Base-by-base conservation (phyloP, 2,888 invertebrate genomes). In the Drosophila prolongata region DNA sequence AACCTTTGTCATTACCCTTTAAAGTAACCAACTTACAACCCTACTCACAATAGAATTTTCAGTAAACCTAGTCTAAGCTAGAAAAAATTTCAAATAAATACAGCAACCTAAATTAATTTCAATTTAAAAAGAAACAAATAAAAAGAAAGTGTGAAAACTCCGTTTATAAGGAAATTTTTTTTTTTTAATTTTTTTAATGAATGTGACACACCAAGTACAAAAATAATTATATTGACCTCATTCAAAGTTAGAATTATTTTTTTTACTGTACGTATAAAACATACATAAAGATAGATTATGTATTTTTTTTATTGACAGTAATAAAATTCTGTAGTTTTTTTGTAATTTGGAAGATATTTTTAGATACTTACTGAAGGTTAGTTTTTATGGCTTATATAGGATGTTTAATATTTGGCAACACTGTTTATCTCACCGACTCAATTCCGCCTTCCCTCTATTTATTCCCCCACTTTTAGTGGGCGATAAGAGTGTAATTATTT, bases 401-500 rank as follows among this genome's bases (percentile, higher is more conserved):
- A n/a, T 8, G 19, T 56, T 27, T 43, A n/a, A 44, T 56, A 56
- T 27, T 56, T 56, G 43, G 24, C 56, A 38, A 47, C 38, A 42
- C 37, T 58, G 4, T 47, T 38, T 27, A 50, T 42, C 24, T n/a
- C 46, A 19, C n/a, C 35, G 40, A 56, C 40, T 56, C 54, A 54
- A 19, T 16, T 9, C 42, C 27, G 34, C 8, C 8, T 30, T 2
- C 2, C 6, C 30, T 11, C 35, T 40, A 27, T 44, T 49, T 38
- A 24, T 24, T 24, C 4, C 4, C 19, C 24, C 16, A 27, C 16
- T 54, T 24, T 47, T 43, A 54, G 46, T 27, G 24, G 16, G 61
- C 68, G 82, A 82, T 82, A 82, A 86, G 83, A 56, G 77, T 53
- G 75, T 84, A 84, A 84, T 84, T 84, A 81, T 87, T 84, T 87